These are phyloP conservation scores for Heliconius aoede DNA, from an alignment of 2,888 invertebrate species.

Conservation along the genomic window DNA sequence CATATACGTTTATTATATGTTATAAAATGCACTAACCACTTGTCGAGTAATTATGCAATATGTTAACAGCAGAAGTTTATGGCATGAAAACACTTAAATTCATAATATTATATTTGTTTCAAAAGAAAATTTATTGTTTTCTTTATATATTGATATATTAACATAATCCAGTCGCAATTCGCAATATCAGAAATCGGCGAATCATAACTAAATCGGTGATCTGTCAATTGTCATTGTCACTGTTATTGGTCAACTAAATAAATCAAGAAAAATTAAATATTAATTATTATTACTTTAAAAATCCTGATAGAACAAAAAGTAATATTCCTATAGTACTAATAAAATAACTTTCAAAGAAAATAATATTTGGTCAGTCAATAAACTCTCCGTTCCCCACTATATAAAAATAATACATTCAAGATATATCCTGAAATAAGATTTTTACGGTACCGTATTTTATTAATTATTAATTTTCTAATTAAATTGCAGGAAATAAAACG, in stretches of 20 bases:
- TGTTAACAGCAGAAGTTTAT: conserved; percentile 22
- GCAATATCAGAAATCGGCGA: conserved; percentile 23
- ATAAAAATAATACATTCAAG: too few relatives aligned
- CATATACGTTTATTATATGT: conserved; percentile 24
- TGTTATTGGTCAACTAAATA: neutral
- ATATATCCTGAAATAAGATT: too few relatives aligned
- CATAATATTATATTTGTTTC: neutral
- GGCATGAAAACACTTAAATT: conserved; percentile 27
- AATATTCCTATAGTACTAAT: too few relatives aligned
- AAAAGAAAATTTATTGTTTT: neutral
- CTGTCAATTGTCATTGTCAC: conserved; percentile 18
- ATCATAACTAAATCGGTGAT: conserved; percentile 10
- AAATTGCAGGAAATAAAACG: too few relatives aligned
- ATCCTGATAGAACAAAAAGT: too few relatives aligned
- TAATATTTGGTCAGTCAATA: too few relatives aligned
- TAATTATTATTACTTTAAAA: too few relatives aligned
- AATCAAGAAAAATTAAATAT: too few relatives aligned
- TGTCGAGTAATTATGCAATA: conserved; percentile 35
- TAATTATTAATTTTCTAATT: too few relatives aligned
- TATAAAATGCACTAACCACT: conserved; percentile 35
- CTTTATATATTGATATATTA: neutral
- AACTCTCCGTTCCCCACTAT: too few relatives aligned
- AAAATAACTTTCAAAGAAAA: too few relatives aligned
- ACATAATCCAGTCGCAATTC: conserved; percentile 23
- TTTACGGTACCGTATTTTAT: too few relatives aligned